phyloP scores from a whole-genome alignment of 2,797 vertebrate genomes.

The Nyctibius grandis region DNA sequence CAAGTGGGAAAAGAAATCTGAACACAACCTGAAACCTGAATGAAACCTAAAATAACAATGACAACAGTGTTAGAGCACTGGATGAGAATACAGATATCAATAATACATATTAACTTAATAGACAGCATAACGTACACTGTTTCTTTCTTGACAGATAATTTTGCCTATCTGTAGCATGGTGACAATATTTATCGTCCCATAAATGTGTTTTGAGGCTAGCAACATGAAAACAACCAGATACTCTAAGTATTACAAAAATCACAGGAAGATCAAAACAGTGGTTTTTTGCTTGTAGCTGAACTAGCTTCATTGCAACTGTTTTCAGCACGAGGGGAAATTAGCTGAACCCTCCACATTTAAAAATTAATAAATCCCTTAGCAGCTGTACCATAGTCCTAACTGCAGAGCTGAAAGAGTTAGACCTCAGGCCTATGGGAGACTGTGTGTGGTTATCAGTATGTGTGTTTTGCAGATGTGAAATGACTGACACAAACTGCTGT shows the following conservation, averaged over 20 bases:
- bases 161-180: background rate
- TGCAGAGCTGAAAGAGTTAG: background rate
- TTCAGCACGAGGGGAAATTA: background rate
- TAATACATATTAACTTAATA: background rate
- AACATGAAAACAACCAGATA: background rate
- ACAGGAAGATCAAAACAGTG: background rate
- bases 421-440: background rate
- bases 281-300: background rate
- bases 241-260: background rate
- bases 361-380: background rate
- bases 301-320: background rate
- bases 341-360: background rate
- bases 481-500: background rate
- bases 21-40: background rate
- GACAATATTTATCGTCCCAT: background rate
- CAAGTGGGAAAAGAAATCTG: background rate
- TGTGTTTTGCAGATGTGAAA: background rate
- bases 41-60: background rate
- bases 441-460: background rate
- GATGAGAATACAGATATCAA: background rate
- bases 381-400: background rate
- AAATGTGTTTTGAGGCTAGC: background rate
- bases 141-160: background rate
- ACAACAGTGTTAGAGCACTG: background rate
- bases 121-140: rapidly evolving